Conservation (phyloP, 2,797 vertebrate genomes). For the Poeciliopsis infans region DNA sequence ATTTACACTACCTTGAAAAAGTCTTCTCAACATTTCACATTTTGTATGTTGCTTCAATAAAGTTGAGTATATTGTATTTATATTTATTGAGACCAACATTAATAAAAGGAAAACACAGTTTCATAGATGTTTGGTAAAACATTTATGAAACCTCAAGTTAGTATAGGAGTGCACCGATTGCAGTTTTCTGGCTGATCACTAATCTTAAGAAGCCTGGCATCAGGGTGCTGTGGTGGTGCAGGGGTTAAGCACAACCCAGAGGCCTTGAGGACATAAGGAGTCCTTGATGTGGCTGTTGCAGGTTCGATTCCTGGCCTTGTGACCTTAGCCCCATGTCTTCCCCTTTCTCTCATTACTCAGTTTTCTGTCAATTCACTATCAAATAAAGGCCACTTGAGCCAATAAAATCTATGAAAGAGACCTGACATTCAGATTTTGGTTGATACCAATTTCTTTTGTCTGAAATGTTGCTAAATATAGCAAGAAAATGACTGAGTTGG, state of each 20-base stretch:
- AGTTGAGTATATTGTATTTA: neutral
- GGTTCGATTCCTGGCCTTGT: neutral
- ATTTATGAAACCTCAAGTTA: neutral
- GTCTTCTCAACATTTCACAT: neutral
- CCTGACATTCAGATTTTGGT: too few species aligned
- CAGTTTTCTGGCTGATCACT: too few species aligned
- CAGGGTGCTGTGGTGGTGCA: too few species aligned
- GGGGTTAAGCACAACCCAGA: too few species aligned
- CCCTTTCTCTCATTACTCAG: neutral
- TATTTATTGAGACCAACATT: neutral
- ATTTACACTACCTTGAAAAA: neutral
- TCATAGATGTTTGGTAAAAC: neutral
- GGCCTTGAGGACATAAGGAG: neutral
- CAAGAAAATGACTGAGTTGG: too few species aligned
- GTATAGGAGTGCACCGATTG: too few species aligned
- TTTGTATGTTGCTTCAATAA: neutral
- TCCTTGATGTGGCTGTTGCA: neutral
- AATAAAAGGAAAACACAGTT: neutral
- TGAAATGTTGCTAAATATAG: too few species aligned
- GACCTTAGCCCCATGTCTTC: neutral
- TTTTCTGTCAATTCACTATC: neutral
- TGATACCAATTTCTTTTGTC: too few species aligned
- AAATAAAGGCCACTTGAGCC: neutral
- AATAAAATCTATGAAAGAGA: too few species aligned
- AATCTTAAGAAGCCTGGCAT: too few species aligned